Evolutionary conservation across 2,888 invertebrate genomes (phyloP), one percentile per base, ranked within the genome.

Genomic region (Patella pellucida): DNA sequence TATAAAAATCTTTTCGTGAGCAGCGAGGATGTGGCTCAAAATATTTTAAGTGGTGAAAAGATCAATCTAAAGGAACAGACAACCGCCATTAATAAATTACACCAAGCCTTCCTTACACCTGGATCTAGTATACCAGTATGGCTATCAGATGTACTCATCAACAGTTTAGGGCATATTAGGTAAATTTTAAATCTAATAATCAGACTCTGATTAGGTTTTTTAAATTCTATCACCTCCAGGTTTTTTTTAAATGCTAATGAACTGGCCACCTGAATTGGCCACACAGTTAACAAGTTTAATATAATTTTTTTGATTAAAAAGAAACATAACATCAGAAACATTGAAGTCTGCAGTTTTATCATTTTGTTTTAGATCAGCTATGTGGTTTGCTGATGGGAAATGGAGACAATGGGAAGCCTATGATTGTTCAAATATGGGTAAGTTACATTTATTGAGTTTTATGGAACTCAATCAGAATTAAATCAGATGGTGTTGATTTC

Each of bases 331-430:
- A 41, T 41, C 41, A 41, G 41, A 41, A 41, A 9, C 9, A 41
- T 41, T 41, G 9, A 41, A 41, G 41, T 41, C 41, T 41, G 41
- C 41, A 41, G 9, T 41, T 41, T 41, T 41, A 41, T 9, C 41
- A 41, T 3, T 19, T 12, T 62, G 12, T 23, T 62, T 23, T 19
- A 62, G 62, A 23, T 62, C 62, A 23, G 62, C 62, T 5, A 62
- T 62, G 62, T 62, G 62, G 62, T 62, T 62, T 23, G 62, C 62
- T 23, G 62, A 62, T 62, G 62, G 62, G 23, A 62, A 23, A 62
- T 62, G 62, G 62, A 62, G 62, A 62, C 62, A 62, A 4, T 62
- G 62, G 62, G 62, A 62, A 62, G 62, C 62, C 23, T 62, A 62
- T 11, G 62, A 62, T 62, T 62, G 62, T 23, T 62, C 62, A 23